Evolutionary conservation across 2,113 vertebrate genomes (phyloP).

Genomic region (Brachypteracias leptosomus): DNA sequence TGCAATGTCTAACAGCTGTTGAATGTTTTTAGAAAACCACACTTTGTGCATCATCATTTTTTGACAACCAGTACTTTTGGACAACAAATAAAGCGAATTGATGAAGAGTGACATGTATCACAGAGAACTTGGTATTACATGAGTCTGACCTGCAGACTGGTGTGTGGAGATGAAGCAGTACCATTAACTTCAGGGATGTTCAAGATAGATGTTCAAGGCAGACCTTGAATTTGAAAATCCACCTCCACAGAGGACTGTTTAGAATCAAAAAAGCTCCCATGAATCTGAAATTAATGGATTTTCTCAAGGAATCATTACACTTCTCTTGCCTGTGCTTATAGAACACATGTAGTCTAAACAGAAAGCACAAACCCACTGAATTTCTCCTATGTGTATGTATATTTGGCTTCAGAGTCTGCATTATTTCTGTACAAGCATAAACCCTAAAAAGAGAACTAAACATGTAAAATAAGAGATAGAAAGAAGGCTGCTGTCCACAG

Average conservation of each 20-base stretch:
- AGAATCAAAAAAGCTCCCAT: neutral
- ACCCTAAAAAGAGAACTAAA: neutral
- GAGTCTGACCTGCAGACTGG: neutral
- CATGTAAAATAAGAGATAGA: neutral
- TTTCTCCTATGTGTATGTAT: fast-evolving
- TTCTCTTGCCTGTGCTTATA: neutral
- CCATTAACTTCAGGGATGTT: neutral
- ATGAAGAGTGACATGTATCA: neutral
- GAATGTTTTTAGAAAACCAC: neutral
- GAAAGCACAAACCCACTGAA: neutral
- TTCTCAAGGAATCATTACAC: neutral
- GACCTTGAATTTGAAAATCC: neutral
- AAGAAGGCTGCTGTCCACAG: neutral
- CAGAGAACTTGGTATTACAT: neutral
- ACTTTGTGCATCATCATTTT: neutral
- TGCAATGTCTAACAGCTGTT: neutral
- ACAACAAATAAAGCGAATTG: neutral
- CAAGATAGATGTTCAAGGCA: neutral
- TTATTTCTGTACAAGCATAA: neutral
- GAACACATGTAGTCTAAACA: neutral
- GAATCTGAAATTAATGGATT: neutral
- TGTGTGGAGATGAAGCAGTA: no score
- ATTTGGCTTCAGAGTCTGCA: neutral
- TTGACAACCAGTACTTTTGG: neutral
- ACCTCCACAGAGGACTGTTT: neutral